These are phyloP conservation scores for Schizaphis graminum DNA, from an alignment of 2,888 invertebrate species.

Conservation along the genomic window DNA sequence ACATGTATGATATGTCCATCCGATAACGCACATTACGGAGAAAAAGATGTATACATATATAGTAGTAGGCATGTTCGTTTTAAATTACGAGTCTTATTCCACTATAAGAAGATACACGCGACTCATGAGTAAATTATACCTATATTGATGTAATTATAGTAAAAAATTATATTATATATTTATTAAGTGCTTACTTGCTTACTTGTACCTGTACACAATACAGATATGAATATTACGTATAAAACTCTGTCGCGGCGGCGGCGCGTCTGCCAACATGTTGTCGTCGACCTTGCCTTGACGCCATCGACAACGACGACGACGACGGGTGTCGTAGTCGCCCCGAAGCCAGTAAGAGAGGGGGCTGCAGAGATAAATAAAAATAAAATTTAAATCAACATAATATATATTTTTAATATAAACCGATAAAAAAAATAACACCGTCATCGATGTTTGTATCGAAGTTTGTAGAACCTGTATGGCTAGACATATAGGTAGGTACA, in stretches of 20 bases:
- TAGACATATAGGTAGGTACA: not conserved
- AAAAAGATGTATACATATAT: not conserved
- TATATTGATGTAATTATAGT: not conserved
- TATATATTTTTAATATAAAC: not conserved
- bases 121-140: not conserved
- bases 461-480: too few relatives aligned
- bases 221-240: not conserved
- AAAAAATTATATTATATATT: not conserved
- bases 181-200: not conserved
- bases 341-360: not conserved
- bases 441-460: too few relatives aligned
- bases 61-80: not conserved
- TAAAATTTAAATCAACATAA: not conserved
- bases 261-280: slow-evolving; percentile 20
- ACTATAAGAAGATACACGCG: not conserved
- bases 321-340: not conserved
- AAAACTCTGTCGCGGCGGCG: slow-evolving; percentile 11
- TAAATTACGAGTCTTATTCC: not conserved
- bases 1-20: not conserved
- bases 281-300: slow-evolving; percentile 54
- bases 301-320: not conserved
- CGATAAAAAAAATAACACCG: not conserved
- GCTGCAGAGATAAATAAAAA: not conserved
- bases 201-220: not conserved
- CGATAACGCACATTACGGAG: not conserved